Evolutionary conservation across 2,797 vertebrate species (phyloP), one percentile per base, ranked within the genome.

Genomic region (Clarias platycephalus): DNA sequence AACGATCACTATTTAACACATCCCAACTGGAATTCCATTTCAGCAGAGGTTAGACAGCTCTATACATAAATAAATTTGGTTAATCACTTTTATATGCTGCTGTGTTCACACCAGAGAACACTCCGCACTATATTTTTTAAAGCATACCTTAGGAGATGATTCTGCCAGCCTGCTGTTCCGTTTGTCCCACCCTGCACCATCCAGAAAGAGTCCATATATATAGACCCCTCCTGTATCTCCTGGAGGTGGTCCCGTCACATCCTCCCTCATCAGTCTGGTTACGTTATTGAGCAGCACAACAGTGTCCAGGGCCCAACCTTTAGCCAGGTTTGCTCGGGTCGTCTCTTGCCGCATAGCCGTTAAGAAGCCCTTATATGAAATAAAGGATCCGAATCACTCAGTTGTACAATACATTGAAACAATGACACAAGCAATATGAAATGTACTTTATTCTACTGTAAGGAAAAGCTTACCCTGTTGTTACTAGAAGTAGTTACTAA

Each of bases 301-400:
- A 1, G 91, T 95, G 86, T 97, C 96, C 4, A 97, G 90, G 4
- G 96, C 93, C 96, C 96, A 97, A 3, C 96, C 95, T 87, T 93
- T 94, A 49, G 40, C 40, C 24, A 72, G 40, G 90, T 96, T 96
- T 88, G 91, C 90, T 24, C 94, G 94, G 0, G 96, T 96, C 7
- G 94, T 96, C 91, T 96, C 96, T 86, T 97, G 96, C 49, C 93
- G 93, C 96, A 96, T 95, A 62, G 96, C 95, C 0, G 95, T 97
- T 81, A 97, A 88, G 80, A 97, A 97, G 15, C 96, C 96, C 96
- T 95, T 79, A 1, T 37, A 40, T 26, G 1, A 77, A 78, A 15
- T 8, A 82, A 40, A 82, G 16, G 66, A 72, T 83, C 4, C 34
- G 13, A 53, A 49, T 72, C 70, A 49, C 22, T 68, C 66, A 34